Conservation (phyloP, 2,888 invertebrate species). For the Dolichopus griseipennis region DNA sequence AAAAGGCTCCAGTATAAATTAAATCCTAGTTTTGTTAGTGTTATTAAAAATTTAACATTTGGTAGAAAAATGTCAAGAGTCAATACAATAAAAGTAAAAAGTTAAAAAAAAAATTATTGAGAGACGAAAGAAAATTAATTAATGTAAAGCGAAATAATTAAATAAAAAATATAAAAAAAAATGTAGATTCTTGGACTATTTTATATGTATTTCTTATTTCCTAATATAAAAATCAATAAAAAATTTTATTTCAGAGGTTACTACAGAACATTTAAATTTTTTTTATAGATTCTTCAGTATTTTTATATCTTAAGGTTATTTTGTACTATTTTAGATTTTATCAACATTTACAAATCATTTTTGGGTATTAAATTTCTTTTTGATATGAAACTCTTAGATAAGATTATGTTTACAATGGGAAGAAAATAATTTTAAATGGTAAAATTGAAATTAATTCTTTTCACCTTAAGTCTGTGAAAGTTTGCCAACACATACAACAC, state of each 20-base stretch:
- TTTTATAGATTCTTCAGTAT: no score
- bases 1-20: slow-evolving; percentile 61
- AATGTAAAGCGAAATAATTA: background rate
- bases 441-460: no score
- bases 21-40: slow-evolving; percentile 12
- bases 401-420: no score
- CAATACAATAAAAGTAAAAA: background rate
- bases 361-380: no score
- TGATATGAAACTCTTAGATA: no score
- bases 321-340: no score
- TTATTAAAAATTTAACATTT: background rate
- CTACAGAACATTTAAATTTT: background rate
- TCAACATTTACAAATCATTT: no score
- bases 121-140: background rate
- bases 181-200: background rate
- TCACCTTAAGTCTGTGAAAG: no score
- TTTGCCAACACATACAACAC: no score
- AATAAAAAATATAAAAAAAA: background rate
- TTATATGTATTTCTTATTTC: background rate
- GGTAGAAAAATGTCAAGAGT: background rate
- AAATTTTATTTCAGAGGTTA: background rate
- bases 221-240: background rate
- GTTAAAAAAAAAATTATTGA: background rate
- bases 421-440: no score
- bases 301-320: no score